Evolutionary conservation across 1,140 invertebrate species (phyloP).

Genomic region (Trachymyrmex cornetzi): DNA sequence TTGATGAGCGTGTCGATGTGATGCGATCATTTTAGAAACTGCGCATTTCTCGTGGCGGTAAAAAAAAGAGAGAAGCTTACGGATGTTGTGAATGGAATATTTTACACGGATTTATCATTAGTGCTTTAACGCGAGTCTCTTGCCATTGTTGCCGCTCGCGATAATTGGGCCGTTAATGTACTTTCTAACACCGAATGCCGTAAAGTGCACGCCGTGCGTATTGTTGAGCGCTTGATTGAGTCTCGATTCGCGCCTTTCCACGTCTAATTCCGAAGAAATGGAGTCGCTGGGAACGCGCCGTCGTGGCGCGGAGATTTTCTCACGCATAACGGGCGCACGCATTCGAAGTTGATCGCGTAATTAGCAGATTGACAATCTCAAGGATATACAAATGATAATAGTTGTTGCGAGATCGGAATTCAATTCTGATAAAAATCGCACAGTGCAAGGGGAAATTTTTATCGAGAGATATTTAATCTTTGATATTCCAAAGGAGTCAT

Average conservation of each 20-base stretch:
- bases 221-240: constrained; percentile 37
- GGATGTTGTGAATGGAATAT: constrained; percentile 45
- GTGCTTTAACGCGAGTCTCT: constrained; percentile 36
- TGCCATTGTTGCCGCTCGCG: constrained; percentile 41
- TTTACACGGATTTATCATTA: constrained; percentile 41
- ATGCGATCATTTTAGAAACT: constrained; percentile 14
- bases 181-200: constrained; percentile 25
- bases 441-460: background rate
- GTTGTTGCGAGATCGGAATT: constrained; percentile 4
- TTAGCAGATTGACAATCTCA: constrained; percentile 45
- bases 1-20: background rate
- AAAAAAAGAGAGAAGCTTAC: background rate
- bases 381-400: background rate
- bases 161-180: constrained; percentile 56
- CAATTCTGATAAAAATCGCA: background rate
- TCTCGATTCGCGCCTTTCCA: constrained; percentile 43
- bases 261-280: constrained; percentile 41
- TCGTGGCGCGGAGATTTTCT: constrained; percentile 43
- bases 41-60: background rate
- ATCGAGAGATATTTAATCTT: background rate
- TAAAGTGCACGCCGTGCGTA: constrained; percentile 14
- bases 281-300: constrained; percentile 49
- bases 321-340: constrained; percentile 52
- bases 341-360: constrained; percentile 40
- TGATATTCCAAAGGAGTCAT: background rate